Percentiles rank a stretch among this genome's conserved stretches.
Evolutionary conservation across 2,797 vertebrate genomes (phyloP).

Genomic region (Pipistrellus pipistrellus): DNA sequence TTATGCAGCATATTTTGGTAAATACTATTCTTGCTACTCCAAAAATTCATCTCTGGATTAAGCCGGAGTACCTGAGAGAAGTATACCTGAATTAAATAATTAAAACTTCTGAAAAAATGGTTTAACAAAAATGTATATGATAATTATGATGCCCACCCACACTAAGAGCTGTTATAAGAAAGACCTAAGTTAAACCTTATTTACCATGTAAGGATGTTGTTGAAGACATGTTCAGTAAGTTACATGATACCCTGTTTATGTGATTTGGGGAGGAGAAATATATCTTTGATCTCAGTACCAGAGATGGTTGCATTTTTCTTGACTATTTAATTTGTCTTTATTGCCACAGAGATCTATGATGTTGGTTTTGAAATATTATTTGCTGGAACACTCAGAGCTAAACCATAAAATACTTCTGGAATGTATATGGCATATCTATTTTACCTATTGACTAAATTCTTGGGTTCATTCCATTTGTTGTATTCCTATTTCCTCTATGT

Average conservation of each 20-base stretch:
- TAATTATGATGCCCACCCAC: neutral
- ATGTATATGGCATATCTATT: neutral
- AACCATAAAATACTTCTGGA: neutral
- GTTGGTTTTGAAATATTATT: constrained; percentile 16
- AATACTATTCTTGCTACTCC: neutral
- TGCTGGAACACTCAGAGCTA: neutral
- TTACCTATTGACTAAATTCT: neutral
- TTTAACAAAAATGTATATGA: constrained; percentile 1
- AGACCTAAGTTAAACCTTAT: neutral
- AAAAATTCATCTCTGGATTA: neutral
- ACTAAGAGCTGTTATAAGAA: constrained; percentile 14
- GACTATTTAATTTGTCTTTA: constrained; percentile 43
- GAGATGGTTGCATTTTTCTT: constrained; percentile 2
- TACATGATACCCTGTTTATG: neutral
- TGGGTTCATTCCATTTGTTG: neutral
- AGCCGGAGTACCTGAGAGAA: neutral
- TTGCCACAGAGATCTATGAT: constrained; percentile 19
- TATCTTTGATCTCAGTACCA: neutral
- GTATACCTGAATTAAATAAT: neutral
- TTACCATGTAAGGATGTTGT: neutral
- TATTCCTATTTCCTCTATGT: neutral
- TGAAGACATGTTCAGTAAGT: constrained; percentile 5
- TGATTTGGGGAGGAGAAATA: neutral
- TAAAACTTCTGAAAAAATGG: neutral
- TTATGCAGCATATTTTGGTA: neutral